Percentiles rank a stretch among this genome's conserved stretches.
Evolutionary conservation across 2,797 vertebrate genomes (phyloP).

Genomic region (Siniperca obscura): DNA sequence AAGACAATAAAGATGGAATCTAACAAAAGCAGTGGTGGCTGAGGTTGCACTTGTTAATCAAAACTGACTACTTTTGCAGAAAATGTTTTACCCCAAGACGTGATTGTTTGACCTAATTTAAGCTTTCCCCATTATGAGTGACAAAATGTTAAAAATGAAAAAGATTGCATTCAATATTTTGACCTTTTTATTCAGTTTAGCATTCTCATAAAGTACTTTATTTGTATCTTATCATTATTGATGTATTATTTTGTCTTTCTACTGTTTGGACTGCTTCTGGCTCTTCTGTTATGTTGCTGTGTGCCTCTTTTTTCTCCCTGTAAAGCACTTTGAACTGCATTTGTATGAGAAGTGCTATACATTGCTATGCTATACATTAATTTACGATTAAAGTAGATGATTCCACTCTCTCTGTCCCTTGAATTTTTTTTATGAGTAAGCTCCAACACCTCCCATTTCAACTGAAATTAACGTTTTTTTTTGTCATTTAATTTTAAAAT

Average conservation of each 20-base stretch:
- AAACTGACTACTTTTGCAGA: background rate
- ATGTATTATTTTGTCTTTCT: background rate
- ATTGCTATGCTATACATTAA: no score
- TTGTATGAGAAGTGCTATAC: background rate
- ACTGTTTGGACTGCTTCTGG: background rate
- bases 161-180: background rate
- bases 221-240: background rate
- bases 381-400: background rate
- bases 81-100: background rate
- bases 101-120: background rate
- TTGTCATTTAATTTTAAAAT: background rate
- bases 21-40: background rate
- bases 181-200: background rate
- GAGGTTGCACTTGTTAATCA: background rate
- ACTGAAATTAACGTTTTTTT: background rate
- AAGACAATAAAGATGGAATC: background rate
- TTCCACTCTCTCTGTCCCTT: background rate
- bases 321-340: background rate
- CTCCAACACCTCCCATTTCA: background rate
- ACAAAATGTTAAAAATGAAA: background rate
- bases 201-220: background rate
- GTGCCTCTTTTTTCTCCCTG: background rate
- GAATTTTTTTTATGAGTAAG: background rate
- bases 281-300: background rate
- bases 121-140: background rate